A percentile compares a stretch with the other conserved stretches of the same genome.
Conservation (phyloP, 2,888 invertebrate genomes). For the Tuta absoluta region DNA sequence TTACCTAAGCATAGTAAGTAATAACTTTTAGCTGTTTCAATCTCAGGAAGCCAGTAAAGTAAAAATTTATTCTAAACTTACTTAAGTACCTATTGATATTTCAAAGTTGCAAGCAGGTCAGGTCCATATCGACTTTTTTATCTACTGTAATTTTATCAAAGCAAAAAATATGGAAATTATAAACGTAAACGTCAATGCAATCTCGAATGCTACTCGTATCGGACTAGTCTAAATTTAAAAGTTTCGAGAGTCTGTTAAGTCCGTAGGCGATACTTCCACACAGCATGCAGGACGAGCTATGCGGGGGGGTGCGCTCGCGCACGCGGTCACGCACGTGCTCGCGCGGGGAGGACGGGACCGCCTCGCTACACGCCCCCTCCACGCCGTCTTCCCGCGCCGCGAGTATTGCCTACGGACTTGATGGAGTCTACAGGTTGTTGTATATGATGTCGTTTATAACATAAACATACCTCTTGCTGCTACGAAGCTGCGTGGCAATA, state of each 20-base stretch:
- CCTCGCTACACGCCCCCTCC: constrained; percentile 7
- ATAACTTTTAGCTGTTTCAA: too few relatives aligned
- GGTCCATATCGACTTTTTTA: background rate
- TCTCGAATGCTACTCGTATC: background rate
- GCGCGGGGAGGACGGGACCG: background rate
- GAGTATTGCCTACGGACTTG: constrained; percentile 19
- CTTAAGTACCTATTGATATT: too few relatives aligned
- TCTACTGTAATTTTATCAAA: background rate
- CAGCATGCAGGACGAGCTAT: constrained; percentile 15
- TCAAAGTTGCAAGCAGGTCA: too few relatives aligned
- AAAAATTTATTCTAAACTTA: too few relatives aligned
- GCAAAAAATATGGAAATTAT: background rate
- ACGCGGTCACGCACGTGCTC: background rate
- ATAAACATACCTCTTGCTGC: background rate
- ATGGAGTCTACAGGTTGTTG: constrained; percentile 20
- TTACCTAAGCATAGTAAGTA: too few relatives aligned
- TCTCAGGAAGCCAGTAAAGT: too few relatives aligned
- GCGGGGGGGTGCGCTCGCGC: background rate
- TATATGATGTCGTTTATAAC: background rate
- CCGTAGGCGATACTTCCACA: constrained; percentile 17
- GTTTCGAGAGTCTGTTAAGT: constrained; percentile 17
- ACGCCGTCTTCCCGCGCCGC: constrained; percentile 14
- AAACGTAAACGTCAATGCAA: background rate
- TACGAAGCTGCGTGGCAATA: background rate
- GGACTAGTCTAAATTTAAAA: constrained; percentile 7